A percentile compares a stretch with the other conserved stretches of the same genome.
Evolutionary conservation across 2,797 vertebrate genomes (phyloP).

Genomic region (Saxicola maurus): DNA sequence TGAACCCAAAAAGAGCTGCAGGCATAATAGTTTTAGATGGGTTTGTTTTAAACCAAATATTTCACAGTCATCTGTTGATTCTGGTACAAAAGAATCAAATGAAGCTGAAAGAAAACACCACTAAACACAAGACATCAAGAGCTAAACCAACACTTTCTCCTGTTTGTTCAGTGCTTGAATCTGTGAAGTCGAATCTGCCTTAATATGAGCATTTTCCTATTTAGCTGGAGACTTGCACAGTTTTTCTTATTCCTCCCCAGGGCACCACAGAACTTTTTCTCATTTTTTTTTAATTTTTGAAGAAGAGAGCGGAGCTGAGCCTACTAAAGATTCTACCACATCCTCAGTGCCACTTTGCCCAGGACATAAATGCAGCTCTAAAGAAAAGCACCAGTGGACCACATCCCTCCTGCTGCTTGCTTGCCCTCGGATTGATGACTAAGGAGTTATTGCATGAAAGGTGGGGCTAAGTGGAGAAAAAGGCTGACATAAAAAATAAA

Average conservation of each 20-base stretch:
- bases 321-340: neutral
- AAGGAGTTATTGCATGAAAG: neutral
- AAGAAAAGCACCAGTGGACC: neutral
- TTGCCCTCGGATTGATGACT: fast-evolving
- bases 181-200: neutral
- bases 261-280: neutral
- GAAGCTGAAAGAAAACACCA: neutral
- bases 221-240: neutral
- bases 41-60: neutral
- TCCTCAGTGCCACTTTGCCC: neutral
- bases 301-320: neutral
- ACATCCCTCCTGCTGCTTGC: neutral
- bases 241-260: neutral
- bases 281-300: neutral
- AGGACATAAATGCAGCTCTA: neutral
- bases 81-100: neutral
- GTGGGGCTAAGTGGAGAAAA: neutral
- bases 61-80: neutral
- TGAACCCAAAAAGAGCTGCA: neutral
- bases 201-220: neutral
- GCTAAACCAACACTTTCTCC: neutral
- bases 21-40: neutral
- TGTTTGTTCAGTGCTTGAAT: neutral
- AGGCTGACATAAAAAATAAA: neutral
- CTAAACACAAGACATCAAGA: neutral